A percentile compares a stretch with the other conserved stretches of the same genome.
Evolutionary conservation across 1,140 invertebrate genomes (phyloP).

Genomic region (Thaumetopoea pityocampa): DNA sequence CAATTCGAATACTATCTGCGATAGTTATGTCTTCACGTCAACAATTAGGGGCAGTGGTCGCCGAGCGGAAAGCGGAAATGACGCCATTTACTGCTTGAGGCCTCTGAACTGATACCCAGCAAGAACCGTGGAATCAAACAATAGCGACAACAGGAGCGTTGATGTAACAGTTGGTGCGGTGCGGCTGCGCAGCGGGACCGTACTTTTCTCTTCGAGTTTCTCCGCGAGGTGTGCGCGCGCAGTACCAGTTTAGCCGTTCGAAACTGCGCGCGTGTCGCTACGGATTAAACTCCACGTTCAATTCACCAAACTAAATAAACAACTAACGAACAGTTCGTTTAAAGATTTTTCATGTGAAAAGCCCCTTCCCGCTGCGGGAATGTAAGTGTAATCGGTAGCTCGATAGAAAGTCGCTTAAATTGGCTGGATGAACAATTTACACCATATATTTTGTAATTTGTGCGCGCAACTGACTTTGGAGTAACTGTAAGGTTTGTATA

Average conservation of each 20-base stretch:
- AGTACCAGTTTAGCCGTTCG: slow-evolving; percentile 39
- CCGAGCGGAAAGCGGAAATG: slow-evolving; percentile 42
- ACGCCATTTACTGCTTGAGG: slow-evolving; percentile 12
- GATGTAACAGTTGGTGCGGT: slow-evolving; percentile 54
- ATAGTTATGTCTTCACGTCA: slow-evolving; percentile 12
- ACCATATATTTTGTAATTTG: slow-evolving; percentile 24
- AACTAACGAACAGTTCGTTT: slow-evolving; percentile 15
- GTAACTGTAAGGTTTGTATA: slow-evolving; percentile 56
- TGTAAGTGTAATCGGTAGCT: slow-evolving; percentile 30
- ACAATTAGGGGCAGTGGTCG: slow-evolving; percentile 17
- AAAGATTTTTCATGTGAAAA: slow-evolving; percentile 22
- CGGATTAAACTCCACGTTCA: not conserved
- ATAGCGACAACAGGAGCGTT: slow-evolving; percentile 47
- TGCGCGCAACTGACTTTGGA: slow-evolving; percentile 29
- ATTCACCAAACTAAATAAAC: slow-evolving; percentile 10
- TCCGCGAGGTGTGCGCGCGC: slow-evolving; percentile 35
- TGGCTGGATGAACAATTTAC: slow-evolving; percentile 29
- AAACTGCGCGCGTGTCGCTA: slow-evolving; percentile 35
- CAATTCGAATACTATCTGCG: not conserved
- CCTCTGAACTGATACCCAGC: slow-evolving; percentile 26
- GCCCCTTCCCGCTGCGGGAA: slow-evolving; percentile 16
- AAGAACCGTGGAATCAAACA: slow-evolving; percentile 27
- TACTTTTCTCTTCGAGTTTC: slow-evolving; percentile 71
- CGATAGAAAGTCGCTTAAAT: slow-evolving; percentile 33
- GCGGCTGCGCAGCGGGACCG: slow-evolving; percentile 34